These are phyloP conservation scores for Mamestra brassicae DNA, from an alignment of 2,888 invertebrate genomes.

Conservation along the genomic window DNA sequence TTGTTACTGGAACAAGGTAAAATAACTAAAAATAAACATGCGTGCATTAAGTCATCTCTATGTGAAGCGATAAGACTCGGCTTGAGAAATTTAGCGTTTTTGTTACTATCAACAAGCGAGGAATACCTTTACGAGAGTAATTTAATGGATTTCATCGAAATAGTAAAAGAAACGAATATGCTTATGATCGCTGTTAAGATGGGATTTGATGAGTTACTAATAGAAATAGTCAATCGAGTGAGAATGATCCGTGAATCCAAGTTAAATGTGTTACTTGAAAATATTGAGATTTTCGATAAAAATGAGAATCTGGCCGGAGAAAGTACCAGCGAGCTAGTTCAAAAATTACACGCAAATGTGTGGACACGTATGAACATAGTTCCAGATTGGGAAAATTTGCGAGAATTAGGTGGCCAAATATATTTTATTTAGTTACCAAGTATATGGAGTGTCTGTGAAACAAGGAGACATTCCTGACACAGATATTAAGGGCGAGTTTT, in stretches of 20 bases:
- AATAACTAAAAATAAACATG: not conserved
- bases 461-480: no score
- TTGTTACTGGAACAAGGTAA: not conserved
- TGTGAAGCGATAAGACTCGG: slow-evolving; percentile 14
- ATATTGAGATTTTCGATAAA: slow-evolving; percentile 8
- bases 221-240: slow-evolving; percentile 1
- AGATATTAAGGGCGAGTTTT: no score
- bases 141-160: slow-evolving; percentile 22
- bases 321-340: not conserved
- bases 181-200: slow-evolving; percentile 31
- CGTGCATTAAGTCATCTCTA: slow-evolving; percentile 17
- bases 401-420: not conserved
- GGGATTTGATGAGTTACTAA: slow-evolving; percentile 22
- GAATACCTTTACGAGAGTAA: not conserved
- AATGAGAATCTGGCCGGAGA: not conserved
- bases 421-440: not conserved
- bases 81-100: slow-evolving; percentile 3
- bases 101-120: slow-evolving; percentile 1
- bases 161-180: slow-evolving; percentile 19
- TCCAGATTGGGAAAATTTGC: slow-evolving; percentile 2
- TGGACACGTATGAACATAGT: not conserved
- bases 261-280: slow-evolving; percentile 4
- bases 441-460: no score
- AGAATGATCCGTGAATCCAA: not conserved
- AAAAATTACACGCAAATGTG: slow-evolving; percentile 1